Evolutionary conservation across 1,140 invertebrate species (phyloP), one percentile per base, ranked within the genome.

Genomic region (Sarcophaga bullata): DNA sequence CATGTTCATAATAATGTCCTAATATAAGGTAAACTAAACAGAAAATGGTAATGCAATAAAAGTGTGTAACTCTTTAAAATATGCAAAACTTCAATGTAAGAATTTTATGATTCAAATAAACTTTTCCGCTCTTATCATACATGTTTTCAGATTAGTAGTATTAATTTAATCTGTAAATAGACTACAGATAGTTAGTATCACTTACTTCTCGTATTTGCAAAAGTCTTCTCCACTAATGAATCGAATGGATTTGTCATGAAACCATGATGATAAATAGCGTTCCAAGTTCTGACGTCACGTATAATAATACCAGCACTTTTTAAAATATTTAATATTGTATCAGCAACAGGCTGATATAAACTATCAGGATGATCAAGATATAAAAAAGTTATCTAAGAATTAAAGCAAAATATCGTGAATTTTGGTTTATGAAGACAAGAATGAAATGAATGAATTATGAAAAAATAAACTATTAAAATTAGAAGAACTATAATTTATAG

Each of bases 11-110:
- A 86, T 97, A 95, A 86, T 96, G 94, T 6, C 97, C 97, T 82
- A 99, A 93, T 52, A 98, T 94, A 0, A 99, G 94, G 90, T 98
- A 99, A 90, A 98, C 97, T 98, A 92, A 75, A 62, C 48, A 19
- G 6, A 80, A 80, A 37, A 10, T 8, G 62, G 5, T 37, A 68
- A 19, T 9, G 19, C 17, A 15, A 68, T 68, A 68, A 68, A 68
- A 68, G 19, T 37, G 4, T 4, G 4, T 4, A 37, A 37, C 25
- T 58, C n/a, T 13, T 58, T 58, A 58, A 11, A 58, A 15, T n/a
- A 75, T n/a, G 10, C 13, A 11, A 37, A 75, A 19, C 25, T 11
- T 19, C 3, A 19, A 75, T 75, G 37, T 17, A 75, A 2, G 37
- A n/a, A 37, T 15, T 17, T 75, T 75, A 37, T 25, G 11, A 11